Percentiles rank a stretch among this genome's conserved stretches.
These are phyloP conservation scores for Aculops lycopersici DNA, from an alignment of 1,140 invertebrate genomes.

Conservation along the genomic window DNA sequence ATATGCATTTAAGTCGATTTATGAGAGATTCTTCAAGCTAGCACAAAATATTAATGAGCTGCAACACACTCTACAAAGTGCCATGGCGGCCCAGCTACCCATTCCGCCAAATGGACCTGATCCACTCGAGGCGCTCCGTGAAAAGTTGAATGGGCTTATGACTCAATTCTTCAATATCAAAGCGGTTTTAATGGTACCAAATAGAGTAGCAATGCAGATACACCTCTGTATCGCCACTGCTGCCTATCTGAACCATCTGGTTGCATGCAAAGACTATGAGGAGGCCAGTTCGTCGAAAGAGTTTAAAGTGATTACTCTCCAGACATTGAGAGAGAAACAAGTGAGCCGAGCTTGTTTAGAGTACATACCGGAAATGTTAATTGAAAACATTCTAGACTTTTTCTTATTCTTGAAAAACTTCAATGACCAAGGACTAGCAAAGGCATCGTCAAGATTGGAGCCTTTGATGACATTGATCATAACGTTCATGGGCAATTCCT, in stretches of 20 bases:
- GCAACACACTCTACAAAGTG: conserved; percentile 31
- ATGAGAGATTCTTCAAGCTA: conserved; percentile 32
- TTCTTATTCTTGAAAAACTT: conserved; percentile 11
- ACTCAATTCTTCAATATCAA: conserved; percentile 21
- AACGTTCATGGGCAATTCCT: conserved; percentile 35
- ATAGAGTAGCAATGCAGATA: conserved; percentile 27
- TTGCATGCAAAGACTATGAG: conserved; percentile 15
- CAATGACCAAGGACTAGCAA: conserved; percentile 8
- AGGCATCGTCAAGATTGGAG: conserved; percentile 24
- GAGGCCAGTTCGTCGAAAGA: conserved; percentile 2
- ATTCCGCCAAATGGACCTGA: neutral
- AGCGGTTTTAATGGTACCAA: conserved; percentile 34
- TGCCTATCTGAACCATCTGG: conserved; percentile 48
- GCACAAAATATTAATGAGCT: conserved; percentile 36
- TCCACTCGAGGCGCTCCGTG: conserved; percentile 1
- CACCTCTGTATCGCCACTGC: conserved; percentile 45
- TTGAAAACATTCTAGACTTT: conserved; percentile 12
- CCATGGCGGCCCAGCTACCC: conserved; percentile 13
- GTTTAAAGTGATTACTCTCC: conserved; percentile 4
- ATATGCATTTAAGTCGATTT: conserved; percentile 40
- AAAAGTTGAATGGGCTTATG: conserved; percentile 17
- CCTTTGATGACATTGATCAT: conserved; percentile 31
- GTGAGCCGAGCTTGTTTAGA: conserved; percentile 4
- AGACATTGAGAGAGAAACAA: neutral
- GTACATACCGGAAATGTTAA: conserved; percentile 12